Base-by-base conservation (phyloP, 1,140 invertebrate genomes). In the Dolichoris vasculosae region DNA sequence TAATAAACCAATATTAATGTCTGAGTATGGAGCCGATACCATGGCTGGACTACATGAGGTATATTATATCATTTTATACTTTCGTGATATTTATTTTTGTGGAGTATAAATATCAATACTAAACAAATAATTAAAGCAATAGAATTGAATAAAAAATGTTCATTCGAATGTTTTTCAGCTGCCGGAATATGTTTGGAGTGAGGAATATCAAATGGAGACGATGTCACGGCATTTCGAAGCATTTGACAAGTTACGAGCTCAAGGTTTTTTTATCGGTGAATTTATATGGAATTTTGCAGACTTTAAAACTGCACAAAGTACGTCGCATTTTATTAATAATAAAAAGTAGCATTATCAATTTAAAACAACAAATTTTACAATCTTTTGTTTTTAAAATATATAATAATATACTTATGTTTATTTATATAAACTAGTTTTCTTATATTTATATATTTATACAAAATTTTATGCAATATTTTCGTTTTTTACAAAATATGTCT, bases 241-340 rank as follows among this genome's bases (percentile, higher is more conserved):
- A 0, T 99, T 99, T 91, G 98, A 99, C 92, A 91, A 92, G 43
- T 91, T 99, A n/a, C 94, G 97, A 80, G 91, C 92, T 0, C 93
- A 95, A 87, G 95, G 96, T 11, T 98, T 96, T 92, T 98, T 99
- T 87, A 95, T 98, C 73, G 98, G 99, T 8, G 98, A 99, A 94
- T 98, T 99, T 94, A 97, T 99, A 51, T 99, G 99, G 99, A 99
- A 99, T 92, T 99, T 99, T 94, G 98, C 96, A 2, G 97, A 97
- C 90, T 97, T 97, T 87, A 96, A 96, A 88, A 97, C 96, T 40
- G 95, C 95, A 43, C 96, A 97, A 94, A 94, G 96, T 97, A 93
- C 93, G 91, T 90, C 30, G 17, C 8, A 17, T 46, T 46, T 32
- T 32, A 32, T 30, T 8, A 77, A 32, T 77, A 32, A 77, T 1